Conservation (phyloP, 2,797 vertebrate species). For the Fundulus diaphanus region DNA sequence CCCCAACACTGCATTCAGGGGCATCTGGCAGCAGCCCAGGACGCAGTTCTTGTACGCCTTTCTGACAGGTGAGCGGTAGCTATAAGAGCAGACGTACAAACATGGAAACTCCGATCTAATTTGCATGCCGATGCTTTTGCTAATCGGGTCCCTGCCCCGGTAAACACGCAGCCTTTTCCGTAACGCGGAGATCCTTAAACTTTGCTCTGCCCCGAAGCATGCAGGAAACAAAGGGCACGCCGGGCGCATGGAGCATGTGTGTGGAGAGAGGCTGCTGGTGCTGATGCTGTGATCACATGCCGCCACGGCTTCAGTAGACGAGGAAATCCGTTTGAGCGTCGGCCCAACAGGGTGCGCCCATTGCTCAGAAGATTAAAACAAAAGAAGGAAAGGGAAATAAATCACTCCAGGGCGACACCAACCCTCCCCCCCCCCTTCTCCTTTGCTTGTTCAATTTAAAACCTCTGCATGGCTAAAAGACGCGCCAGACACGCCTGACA, state of each 20-base stretch:
- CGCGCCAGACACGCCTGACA: not conserved
- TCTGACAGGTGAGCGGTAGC: constrained; percentile 87
- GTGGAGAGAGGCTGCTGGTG: constrained; percentile 35
- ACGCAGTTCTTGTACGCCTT: constrained; percentile 90
- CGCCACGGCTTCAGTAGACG: constrained; percentile 56
- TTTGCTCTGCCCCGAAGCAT: constrained; percentile 51
- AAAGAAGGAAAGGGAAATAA: not conserved
- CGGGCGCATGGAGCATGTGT: constrained; percentile 66
- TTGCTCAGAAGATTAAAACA: constrained; percentile 22
- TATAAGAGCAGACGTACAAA: not conserved
- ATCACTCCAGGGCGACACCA: not conserved
- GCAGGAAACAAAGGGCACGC: constrained; percentile 74
- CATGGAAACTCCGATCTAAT: not conserved
- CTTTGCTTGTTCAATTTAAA: not conserved
- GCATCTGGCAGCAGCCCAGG: constrained; percentile 88
- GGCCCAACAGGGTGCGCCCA: constrained; percentile 61
- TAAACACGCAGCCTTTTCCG: not conserved
- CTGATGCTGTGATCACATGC: constrained; percentile 59
- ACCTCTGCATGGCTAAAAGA: not conserved
- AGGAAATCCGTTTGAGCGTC: constrained; percentile 66
- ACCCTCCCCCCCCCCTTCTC: too few species aligned
- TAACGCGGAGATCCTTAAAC: constrained; percentile 20
- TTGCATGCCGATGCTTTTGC: not conserved
- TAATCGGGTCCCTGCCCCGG: too few species aligned
- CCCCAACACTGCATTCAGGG: constrained; percentile 94